These are phyloP conservation scores for Acronicta psi DNA, from an alignment of 2,888 invertebrate genomes.

Conservation along the genomic window DNA sequence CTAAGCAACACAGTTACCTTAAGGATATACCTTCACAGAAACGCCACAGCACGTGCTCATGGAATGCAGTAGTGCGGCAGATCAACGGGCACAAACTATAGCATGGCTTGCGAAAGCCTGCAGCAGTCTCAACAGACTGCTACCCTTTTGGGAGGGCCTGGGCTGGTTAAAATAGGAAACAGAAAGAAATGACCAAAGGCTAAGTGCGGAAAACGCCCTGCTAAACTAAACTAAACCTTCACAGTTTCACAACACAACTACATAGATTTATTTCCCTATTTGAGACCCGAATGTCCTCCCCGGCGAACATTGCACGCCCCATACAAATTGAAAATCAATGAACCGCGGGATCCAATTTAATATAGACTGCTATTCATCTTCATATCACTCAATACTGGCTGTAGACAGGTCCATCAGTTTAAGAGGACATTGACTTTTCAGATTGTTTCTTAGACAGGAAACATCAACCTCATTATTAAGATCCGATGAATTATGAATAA, in stretches of 20 bases:
- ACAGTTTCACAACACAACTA: constrained; percentile 61
- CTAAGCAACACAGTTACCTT: background rate
- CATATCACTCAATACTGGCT: constrained; percentile 49
- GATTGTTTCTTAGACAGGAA: background rate
- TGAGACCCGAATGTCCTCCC: constrained; percentile 65
- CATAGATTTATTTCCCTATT: constrained; percentile 75
- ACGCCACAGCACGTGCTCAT: too few relatives aligned
- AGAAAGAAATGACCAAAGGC: too few relatives aligned
- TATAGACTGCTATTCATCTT: constrained; percentile 82
- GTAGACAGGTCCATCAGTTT: constrained; percentile 23
- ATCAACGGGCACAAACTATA: too few relatives aligned
- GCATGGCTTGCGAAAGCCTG: too few relatives aligned
- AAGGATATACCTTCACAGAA: constrained; percentile 50
- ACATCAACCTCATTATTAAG: background rate
- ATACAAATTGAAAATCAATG: constrained; percentile 87
- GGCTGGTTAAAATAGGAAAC: too few relatives aligned
- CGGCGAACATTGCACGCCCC: constrained; percentile 67
- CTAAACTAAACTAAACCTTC: too few relatives aligned
- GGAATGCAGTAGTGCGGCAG: too few relatives aligned
- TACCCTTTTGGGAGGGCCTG: too few relatives aligned
- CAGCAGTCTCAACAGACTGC: too few relatives aligned
- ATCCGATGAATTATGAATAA: too few relatives aligned
- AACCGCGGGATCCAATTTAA: constrained; percentile 82
- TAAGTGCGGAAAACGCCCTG: too few relatives aligned
- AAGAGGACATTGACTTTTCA: constrained; percentile 1